Percentiles rank a stretch among this genome's conserved stretches.
phyloP scores from a whole-genome alignment of 1,140 invertebrate genomes.

The Diprion similis region DNA sequence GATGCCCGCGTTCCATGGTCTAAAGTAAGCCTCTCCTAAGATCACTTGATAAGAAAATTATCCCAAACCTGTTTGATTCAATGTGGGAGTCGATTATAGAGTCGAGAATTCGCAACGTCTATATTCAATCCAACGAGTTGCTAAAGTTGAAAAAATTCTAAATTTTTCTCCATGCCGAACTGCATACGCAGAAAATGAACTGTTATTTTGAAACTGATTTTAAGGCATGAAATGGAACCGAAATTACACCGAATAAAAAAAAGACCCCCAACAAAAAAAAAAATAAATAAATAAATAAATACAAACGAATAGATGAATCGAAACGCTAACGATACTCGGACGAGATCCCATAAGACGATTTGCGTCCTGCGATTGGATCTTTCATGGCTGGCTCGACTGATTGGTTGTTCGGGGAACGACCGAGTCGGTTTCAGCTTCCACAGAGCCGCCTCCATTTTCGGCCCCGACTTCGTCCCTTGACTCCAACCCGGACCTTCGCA shows the following conservation, averaged over 20 bases:
- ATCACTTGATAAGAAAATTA: neutral
- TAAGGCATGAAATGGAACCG: no score
- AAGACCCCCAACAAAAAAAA: no score
- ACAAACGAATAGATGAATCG: no score
- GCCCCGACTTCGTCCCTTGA: neutral
- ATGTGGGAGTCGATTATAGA: neutral
- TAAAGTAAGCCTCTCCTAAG: neutral
- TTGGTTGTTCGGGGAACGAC: constrained; percentile 1
- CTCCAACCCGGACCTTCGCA: neutral
- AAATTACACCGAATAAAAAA: no score
- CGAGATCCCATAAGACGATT: constrained; percentile 1
- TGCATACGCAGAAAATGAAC: no score
- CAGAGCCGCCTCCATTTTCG: neutral
- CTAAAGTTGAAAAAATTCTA: neutral
- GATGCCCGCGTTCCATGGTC: no score
- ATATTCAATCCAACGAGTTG: neutral
- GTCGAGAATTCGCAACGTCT: neutral
- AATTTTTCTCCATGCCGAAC: no score
- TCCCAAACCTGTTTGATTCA: neutral
- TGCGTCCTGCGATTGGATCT: neutral
- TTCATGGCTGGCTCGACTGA: neutral
- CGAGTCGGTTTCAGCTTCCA: neutral
- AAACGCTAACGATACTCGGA: neutral
- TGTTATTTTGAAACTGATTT: no score
- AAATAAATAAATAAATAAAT: no score